These are phyloP conservation scores for Hippasteria phrygiana DNA, from an alignment of 53 echinoderm and acorn worm genomes.

Conservation along the genomic window DNA sequence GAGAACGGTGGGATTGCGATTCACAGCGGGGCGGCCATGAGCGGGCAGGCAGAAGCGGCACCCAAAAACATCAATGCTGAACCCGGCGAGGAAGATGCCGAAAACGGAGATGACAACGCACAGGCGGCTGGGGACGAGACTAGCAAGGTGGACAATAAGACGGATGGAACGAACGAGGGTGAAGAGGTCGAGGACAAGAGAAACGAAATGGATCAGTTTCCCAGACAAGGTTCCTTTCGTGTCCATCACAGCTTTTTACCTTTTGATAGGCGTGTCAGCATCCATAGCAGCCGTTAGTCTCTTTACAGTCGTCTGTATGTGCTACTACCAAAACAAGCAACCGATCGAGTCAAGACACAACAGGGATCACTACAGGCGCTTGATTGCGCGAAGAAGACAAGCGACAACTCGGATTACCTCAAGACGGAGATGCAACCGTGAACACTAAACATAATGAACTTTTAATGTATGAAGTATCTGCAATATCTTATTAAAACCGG, in stretches of 20 bases:
- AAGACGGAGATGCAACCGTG: not conserved
- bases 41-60: not conserved
- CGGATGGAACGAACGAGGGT: not conserved
- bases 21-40: slow-evolving; percentile 6
- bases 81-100: not conserved
- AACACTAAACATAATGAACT: slow-evolving; percentile 3
- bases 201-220: not conserved
- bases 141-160: not conserved
- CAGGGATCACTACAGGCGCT: slow-evolving; percentile 13
- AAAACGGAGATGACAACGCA: not conserved
- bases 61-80: not conserved
- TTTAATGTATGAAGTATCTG: no score
- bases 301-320: slow-evolving; percentile 23
- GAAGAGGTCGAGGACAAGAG: not conserved
- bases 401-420: not conserved
- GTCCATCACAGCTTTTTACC: slow-evolving; percentile 27
- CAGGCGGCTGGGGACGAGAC: not conserved
- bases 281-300: slow-evolving; percentile 50
- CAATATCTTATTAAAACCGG: no score
- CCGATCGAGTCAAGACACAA: not conserved
- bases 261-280: slow-evolving; percentile 47
- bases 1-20: not conserved
- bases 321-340: not conserved
- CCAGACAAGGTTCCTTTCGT: slow-evolving; percentile 24
- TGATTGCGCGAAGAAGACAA: slow-evolving; percentile 35